Conservation (phyloP, 1,140 invertebrate species). For the Chironomus tepperi region DNA sequence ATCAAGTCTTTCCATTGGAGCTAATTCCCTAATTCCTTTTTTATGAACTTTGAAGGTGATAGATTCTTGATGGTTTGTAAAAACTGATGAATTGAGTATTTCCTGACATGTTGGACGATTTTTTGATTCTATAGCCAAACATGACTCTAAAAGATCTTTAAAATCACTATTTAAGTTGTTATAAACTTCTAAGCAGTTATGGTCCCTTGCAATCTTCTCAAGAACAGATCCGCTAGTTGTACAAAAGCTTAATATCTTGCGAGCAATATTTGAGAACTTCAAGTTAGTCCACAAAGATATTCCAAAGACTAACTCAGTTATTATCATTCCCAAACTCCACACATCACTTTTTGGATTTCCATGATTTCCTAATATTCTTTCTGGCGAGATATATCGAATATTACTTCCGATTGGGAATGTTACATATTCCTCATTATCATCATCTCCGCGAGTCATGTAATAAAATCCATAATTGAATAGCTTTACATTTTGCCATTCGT, state of each 20-base stretch:
- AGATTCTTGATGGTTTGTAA: conserved; percentile 34
- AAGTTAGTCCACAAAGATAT: conserved; percentile 58
- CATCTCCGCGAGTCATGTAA: conserved; percentile 79
- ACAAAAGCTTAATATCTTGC: conserved; percentile 64
- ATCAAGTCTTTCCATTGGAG: conserved; percentile 30
- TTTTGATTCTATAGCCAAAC: conserved; percentile 55
- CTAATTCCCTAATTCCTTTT: background rate
- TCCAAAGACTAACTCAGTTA: conserved; percentile 65
- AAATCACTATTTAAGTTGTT: conserved; percentile 40
- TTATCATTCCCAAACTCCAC: conserved; percentile 84
- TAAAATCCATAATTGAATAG: conserved; percentile 88
- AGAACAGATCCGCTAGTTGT: conserved; percentile 53
- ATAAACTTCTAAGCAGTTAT: conserved; percentile 56
- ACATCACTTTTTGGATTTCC: conserved; percentile 70
- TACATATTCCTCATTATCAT: conserved; percentile 51
- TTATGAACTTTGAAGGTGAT: background rate
- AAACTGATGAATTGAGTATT: conserved; percentile 45
- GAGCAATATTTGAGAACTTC: conserved; percentile 60
- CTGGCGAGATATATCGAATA: conserved; percentile 77
- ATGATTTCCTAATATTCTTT: conserved; percentile 58
- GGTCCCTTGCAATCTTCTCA: conserved; percentile 66
- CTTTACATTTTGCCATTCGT: conserved; percentile 62
- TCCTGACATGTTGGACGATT: conserved; percentile 53
- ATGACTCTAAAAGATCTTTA: conserved; percentile 55
- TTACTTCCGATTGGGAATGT: conserved; percentile 83